Evolutionary conservation across 1,140 invertebrate species (phyloP).

Genomic region (Ectropis grisescens): DNA sequence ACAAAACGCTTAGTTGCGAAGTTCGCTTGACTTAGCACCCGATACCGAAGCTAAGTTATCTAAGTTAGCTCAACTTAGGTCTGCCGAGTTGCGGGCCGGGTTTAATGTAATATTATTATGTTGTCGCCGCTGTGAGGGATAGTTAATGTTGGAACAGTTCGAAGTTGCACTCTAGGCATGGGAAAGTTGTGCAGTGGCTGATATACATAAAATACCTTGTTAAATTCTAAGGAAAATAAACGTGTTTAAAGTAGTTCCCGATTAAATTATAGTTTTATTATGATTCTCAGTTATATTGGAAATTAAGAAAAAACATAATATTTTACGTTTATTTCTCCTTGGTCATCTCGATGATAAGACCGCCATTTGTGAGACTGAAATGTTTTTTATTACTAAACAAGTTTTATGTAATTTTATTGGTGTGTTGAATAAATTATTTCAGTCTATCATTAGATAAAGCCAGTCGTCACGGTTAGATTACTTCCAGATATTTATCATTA

Average conservation of each 20-base stretch:
- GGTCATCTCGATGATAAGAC: no score
- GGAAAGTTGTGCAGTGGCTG: not conserved
- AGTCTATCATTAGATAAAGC: no score
- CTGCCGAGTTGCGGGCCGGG: conserved; percentile 41
- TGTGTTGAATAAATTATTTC: no score
- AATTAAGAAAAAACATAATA: no score
- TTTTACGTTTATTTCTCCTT: no score
- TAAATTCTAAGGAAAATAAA: not conserved
- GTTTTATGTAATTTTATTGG: no score
- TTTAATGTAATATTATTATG: conserved; percentile 46
- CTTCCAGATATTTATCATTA: no score
- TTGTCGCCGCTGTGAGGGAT: conserved; percentile 8
- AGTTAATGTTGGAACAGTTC: no score
- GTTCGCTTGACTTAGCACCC: conserved; percentile 47
- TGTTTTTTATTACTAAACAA: no score
- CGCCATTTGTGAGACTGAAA: no score
- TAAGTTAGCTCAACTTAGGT: conserved; percentile 47
- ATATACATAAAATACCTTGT: not conserved
- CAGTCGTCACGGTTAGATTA: no score
- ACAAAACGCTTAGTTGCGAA: conserved; percentile 47
- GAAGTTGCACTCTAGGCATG: not conserved
- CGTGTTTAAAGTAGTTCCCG: not conserved
- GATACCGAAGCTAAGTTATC: conserved; percentile 55
- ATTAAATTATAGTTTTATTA: not conserved
- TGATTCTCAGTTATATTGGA: not conserved